A percentile compares a stretch with the other conserved stretches of the same genome.
Conservation (phyloP, 2,113 vertebrate species). For the Hippocampus abdominalis region DNA sequence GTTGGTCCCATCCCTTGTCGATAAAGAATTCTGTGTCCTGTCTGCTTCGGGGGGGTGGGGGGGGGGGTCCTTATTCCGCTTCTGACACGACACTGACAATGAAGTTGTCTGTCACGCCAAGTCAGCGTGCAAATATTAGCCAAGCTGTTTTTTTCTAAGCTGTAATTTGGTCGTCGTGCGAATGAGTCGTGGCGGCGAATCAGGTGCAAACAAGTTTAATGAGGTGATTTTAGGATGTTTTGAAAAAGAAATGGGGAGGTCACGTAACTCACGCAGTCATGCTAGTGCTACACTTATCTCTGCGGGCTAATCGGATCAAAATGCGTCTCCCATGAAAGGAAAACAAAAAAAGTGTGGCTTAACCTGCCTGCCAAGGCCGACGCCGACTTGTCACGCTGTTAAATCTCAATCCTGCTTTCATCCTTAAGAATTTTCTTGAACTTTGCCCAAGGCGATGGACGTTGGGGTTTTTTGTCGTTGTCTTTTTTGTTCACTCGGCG, state of each 20-base stretch:
- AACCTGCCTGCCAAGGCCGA: slow-evolving; percentile 31
- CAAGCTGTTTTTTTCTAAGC: slow-evolving; percentile 50
- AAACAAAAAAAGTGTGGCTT: slow-evolving; percentile 7
- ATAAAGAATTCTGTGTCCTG: no score
- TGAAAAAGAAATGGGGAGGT: slow-evolving; percentile 11
- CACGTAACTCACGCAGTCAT: not conserved
- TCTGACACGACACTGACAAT: no score
- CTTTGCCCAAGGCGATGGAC: slow-evolving; percentile 44
- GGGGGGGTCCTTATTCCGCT: no score
- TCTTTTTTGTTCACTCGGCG: slow-evolving; percentile 23
- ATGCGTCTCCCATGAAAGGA: slow-evolving; percentile 9
- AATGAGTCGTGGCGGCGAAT: slow-evolving; percentile 33
- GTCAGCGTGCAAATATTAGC: slow-evolving; percentile 19
- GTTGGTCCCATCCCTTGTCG: no score
- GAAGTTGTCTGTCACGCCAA: not conserved
- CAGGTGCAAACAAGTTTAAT: slow-evolving; percentile 56
- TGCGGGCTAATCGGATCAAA: not conserved
- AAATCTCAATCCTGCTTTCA: slow-evolving; percentile 52
- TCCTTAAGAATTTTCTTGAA: slow-evolving; percentile 36
- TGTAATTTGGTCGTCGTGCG: slow-evolving; percentile 58
- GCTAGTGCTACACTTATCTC: slow-evolving; percentile 2
- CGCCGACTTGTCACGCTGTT: slow-evolving; percentile 36
- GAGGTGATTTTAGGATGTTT: slow-evolving; percentile 19
- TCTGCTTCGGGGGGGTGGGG: no score
- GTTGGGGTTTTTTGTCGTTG: slow-evolving; percentile 23